A percentile compares a stretch with the other conserved stretches of the same genome.
These are phyloP conservation scores for Ennomos quercinarius DNA, from an alignment of 2,888 invertebrate species.

Conservation along the genomic window DNA sequence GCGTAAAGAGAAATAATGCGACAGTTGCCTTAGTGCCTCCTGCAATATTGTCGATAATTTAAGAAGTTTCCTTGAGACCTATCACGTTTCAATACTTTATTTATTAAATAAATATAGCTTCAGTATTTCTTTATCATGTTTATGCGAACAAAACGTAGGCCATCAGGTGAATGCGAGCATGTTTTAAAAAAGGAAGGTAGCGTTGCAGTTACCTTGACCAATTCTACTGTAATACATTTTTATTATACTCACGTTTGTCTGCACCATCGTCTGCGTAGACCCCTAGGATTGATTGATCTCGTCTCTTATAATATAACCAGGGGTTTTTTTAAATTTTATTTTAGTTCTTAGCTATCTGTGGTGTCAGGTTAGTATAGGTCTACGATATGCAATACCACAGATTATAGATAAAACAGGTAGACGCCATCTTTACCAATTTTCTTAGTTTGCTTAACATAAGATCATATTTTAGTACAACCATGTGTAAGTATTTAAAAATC, in stretches of 20 bases:
- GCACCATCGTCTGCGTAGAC: too few species aligned
- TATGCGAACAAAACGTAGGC: slow-evolving; percentile 40
- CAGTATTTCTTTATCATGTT: slow-evolving; percentile 60
- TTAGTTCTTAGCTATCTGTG: too few species aligned
- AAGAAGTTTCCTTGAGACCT: slow-evolving; percentile 52
- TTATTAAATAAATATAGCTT: slow-evolving; percentile 46
- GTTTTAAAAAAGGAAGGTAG: slow-evolving; percentile 33
- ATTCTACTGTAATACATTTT: not conserved
- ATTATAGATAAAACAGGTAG: too few species aligned
- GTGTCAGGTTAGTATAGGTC: too few species aligned
- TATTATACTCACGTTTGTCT: not conserved
- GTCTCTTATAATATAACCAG: too few species aligned
- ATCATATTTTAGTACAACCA: too few species aligned
- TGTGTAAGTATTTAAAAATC: too few species aligned
- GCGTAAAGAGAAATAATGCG: slow-evolving; percentile 47
- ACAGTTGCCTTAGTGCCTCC: slow-evolving; percentile 48
- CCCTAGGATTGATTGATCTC: too few species aligned
- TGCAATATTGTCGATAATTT: slow-evolving; percentile 57
- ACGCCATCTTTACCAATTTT: too few species aligned
- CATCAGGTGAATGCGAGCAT: slow-evolving; percentile 30
- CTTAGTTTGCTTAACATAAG: too few species aligned
- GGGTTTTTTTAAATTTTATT: too few species aligned
- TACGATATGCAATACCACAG: too few species aligned
- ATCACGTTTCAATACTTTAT: slow-evolving; percentile 51
- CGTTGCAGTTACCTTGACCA: slow-evolving; percentile 8